Base-by-base conservation (phyloP, 1,140 invertebrate genomes). In the Drosophila takahashii region DNA sequence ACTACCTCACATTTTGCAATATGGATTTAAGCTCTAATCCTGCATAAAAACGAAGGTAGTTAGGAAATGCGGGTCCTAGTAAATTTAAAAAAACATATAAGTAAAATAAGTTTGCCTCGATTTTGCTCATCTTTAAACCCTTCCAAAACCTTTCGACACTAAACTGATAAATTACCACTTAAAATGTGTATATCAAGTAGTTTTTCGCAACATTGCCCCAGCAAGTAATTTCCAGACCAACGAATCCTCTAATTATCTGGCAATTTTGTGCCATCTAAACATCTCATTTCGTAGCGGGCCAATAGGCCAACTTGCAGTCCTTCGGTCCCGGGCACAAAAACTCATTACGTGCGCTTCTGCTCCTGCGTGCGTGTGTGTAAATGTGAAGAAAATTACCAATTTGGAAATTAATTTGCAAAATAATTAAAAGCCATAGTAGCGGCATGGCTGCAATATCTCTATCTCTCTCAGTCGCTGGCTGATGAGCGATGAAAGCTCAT, bases 321-420 rank as follows among this genome's bases (percentile, higher is more conserved):
- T 53, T 36, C 37, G 37, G 10, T 7, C 16, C 53, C 41, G 44
- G 47, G 27, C 51, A 78, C 76, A 86, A 81, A 85, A 86, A 87
- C 81, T 75, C 83, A 86, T 86, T 86, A 86, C 45, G 58, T 44
- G 26, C 22, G 29, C 37, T 29, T 45, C 39, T 29, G 57, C 39
- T 11, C 27, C 27, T 44, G 32, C 51, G 13, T 7, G n/a, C 36
- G 41, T 44, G 52, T 67, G 69, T 75, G 84, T 45, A 84, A 90
- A 90, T 80, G 73, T 54, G 85, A 89, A 89, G 84, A 84, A 84
- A 84, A 89, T 89, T 89, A 90, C 72, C 85, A 89, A 89, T 89
- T 89, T 89, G 84, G 60, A 89, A 89, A 89, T 85, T 89, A 89
- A 89, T 89, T 89, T 89, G 80, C 64, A 84, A 89, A 89, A 85